Percentiles rank a stretch among this genome's conserved stretches.
phyloP scores from a whole-genome alignment of 2,888 invertebrate species.

The Luperina testacea region DNA sequence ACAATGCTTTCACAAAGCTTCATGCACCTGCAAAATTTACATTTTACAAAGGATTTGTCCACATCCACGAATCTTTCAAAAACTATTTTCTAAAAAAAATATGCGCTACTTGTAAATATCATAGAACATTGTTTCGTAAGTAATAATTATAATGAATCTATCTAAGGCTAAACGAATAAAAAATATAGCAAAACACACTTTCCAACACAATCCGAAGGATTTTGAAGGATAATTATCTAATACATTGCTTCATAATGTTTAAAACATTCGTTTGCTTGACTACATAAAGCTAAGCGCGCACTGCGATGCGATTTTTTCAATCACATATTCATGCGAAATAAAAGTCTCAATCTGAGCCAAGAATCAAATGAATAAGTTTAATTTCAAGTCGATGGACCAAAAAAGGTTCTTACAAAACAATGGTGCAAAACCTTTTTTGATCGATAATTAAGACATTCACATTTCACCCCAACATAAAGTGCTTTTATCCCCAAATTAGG shows the following conservation, averaged over 20 bases:
- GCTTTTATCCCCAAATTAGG: conserved; percentile 28
- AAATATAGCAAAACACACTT: too few relatives aligned
- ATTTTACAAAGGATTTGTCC: not conserved
- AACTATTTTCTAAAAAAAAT: too few relatives aligned
- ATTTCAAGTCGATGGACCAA: not conserved
- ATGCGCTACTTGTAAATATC: too few relatives aligned
- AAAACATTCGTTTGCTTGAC: not conserved
- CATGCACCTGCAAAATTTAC: conserved; percentile 9
- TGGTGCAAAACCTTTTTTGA: conserved; percentile 4
- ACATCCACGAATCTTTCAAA: not conserved
- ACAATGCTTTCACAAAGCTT: conserved; percentile 4
- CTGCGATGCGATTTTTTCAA: too few relatives aligned
- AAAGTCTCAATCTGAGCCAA: not conserved
- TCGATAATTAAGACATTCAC: conserved; percentile 24
- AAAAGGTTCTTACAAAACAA: conserved; percentile 6
- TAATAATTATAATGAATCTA: too few relatives aligned
- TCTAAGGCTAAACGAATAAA: too few relatives aligned
- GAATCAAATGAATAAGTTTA: conserved; percentile 1
- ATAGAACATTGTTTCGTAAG: not conserved
- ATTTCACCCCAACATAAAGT: not conserved
- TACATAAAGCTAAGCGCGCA: too few relatives aligned
- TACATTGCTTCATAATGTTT: not conserved
- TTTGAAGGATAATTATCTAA: too few relatives aligned
- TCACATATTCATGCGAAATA: too few relatives aligned
- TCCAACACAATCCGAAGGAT: too few relatives aligned